phyloP scores from a whole-genome alignment of 2,888 invertebrate species.

The Leptura quadrifasciata region DNA sequence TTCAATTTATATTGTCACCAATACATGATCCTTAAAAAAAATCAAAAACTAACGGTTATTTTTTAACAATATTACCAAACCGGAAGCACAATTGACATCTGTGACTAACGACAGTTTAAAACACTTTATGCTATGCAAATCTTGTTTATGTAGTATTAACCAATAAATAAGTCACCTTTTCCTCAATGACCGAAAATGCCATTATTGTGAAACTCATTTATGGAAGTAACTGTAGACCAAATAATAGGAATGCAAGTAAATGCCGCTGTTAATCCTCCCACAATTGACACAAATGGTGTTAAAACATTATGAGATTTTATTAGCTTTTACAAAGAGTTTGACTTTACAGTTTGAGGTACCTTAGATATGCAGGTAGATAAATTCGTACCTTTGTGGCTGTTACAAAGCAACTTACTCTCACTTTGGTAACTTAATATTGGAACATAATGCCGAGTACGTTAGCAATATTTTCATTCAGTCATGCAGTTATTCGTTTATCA shows the following conservation, averaged over 20 bases:
- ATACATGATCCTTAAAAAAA: too few relatives aligned
- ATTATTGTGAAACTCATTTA: neutral
- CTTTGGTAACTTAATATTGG: neutral
- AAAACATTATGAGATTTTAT: constrained; percentile 19
- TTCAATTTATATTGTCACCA: too few relatives aligned
- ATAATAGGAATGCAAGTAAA: neutral
- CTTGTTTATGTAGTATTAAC: neutral
- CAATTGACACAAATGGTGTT: constrained; percentile 32
- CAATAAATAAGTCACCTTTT: neutral
- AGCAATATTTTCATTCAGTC: neutral
- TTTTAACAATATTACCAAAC: too few relatives aligned
- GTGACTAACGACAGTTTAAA: neutral
- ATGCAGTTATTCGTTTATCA: neutral
- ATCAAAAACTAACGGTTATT: too few relatives aligned
- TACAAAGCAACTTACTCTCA: neutral
- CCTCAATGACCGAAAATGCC: neutral
- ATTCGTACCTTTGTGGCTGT: neutral
- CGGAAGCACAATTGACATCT: neutral
- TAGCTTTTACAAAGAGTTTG: neutral
- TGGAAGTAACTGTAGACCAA: neutral
- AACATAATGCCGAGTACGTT: neutral
- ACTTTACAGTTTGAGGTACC: constrained; percentile 17
- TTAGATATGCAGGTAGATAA: constrained; percentile 17
- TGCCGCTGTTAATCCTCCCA: constrained; percentile 27
- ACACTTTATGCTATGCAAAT: neutral